phyloP scores from a whole-genome alignment of 2,888 invertebrate genomes.

The Noctua pronuba region DNA sequence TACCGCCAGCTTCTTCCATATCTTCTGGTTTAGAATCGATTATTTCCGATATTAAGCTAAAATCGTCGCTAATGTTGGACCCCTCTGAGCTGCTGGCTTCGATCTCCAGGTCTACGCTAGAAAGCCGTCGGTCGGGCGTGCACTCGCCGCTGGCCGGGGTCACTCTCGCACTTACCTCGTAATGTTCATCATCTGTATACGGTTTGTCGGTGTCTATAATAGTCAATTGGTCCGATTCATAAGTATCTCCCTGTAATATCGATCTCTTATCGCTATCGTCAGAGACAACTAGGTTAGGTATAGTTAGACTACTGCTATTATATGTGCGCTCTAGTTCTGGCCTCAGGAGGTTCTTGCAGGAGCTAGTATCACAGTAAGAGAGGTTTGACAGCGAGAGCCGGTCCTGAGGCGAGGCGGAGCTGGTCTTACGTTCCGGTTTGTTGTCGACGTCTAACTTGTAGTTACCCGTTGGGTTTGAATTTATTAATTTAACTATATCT shows the following conservation, averaged over 20 bases:
- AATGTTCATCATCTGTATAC: constrained; percentile 87
- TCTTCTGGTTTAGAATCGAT: constrained; percentile 89
- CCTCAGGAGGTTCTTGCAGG: constrained; percentile 85
- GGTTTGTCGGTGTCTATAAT: constrained; percentile 92
- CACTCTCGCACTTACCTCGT: constrained; percentile 79
- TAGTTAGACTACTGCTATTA: constrained; percentile 85
- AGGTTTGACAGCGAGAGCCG: constrained; percentile 85
- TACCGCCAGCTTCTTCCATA: constrained; percentile 88
- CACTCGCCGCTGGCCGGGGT: constrained; percentile 84
- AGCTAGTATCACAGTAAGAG: constrained; percentile 87
- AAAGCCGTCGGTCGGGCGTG: constrained; percentile 85
- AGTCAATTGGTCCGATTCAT: constrained; percentile 92
- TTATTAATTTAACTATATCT: constrained; percentile 88
- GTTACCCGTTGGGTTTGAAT: constrained; percentile 80
- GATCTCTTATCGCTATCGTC: constrained; percentile 87
- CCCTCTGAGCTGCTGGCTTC: constrained; percentile 92
- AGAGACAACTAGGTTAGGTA: constrained; percentile 88
- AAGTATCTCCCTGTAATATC: constrained; percentile 88
- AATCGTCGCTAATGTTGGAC: constrained; percentile 93
- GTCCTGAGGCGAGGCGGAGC: constrained; percentile 82
- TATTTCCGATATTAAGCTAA: constrained; percentile 93
- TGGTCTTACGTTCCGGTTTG: constrained; percentile 77
- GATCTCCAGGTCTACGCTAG: constrained; percentile 86
- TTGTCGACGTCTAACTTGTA: constrained; percentile 79
- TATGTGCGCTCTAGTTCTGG: constrained; percentile 80